phyloP scores from a whole-genome alignment of 1,140 invertebrate species.

The Diorhabda elongata region DNA sequence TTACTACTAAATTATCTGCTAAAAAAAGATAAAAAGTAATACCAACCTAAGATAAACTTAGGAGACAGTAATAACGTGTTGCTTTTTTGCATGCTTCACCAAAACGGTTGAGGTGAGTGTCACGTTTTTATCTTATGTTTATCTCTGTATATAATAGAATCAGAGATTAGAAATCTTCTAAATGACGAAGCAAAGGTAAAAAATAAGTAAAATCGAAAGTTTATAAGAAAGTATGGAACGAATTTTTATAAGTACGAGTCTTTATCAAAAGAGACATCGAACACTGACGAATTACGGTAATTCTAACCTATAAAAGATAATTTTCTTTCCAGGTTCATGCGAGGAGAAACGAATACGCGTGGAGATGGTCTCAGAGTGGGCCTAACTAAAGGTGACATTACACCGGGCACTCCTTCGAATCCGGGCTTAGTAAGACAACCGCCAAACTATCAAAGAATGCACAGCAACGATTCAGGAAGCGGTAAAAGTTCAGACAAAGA shows the following conservation, averaged over 20 bases:
- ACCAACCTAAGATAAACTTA: slow-evolving; percentile 4
- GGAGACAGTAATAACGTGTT: slow-evolving; percentile 9
- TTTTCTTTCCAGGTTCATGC: slow-evolving; percentile 63
- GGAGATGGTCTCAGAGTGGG: slow-evolving; percentile 44
- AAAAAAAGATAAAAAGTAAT: slow-evolving; percentile 15
- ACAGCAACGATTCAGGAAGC: slow-evolving; percentile 73
- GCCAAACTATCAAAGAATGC: slow-evolving; percentile 77
- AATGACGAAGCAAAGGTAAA: too few species aligned
- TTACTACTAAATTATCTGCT: background rate
- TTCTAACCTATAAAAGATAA: too few species aligned
- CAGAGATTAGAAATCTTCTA: too few species aligned
- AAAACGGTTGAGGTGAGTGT: slow-evolving; percentile 27
- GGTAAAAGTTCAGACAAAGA: slow-evolving; percentile 70
- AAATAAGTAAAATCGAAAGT: too few species aligned
- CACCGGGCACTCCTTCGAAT: slow-evolving; percentile 64
- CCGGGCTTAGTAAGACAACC: slow-evolving; percentile 57
- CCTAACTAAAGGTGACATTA: slow-evolving; percentile 51
- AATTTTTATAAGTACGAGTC: too few species aligned
- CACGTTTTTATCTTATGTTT: background rate
- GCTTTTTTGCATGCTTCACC: slow-evolving; percentile 27
- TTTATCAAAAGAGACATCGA: too few species aligned
- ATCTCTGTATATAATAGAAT: background rate
- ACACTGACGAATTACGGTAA: too few species aligned
- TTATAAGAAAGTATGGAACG: too few species aligned
- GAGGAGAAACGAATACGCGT: slow-evolving; percentile 63